Conservation (phyloP, 2,113 vertebrate genomes). For the Dermatemys mawii region DNA sequence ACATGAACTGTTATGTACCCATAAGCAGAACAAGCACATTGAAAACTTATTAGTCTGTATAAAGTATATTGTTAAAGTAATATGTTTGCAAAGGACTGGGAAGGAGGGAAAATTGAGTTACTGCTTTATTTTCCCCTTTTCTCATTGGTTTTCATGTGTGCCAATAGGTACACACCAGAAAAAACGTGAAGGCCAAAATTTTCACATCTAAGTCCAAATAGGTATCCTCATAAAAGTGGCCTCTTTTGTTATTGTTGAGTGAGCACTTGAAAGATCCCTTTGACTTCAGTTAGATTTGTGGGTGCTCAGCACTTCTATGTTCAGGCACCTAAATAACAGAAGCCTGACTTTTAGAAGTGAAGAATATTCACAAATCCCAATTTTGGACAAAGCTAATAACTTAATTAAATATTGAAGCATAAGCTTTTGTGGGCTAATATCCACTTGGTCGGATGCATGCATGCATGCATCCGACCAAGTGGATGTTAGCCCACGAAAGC, state of each 20-base stretch:
- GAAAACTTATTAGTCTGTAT: not conserved
- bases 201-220: not conserved
- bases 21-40: too few species aligned
- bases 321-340: rapidly evolving
- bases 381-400: rapidly evolving
- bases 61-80: not conserved
- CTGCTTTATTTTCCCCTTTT: not conserved
- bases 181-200: rapidly evolving
- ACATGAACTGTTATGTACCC: not conserved
- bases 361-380: not conserved
- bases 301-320: rapidly evolving
- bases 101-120: not conserved
- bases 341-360: rapidly evolving
- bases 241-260: not conserved
- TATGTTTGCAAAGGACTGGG: not conserved
- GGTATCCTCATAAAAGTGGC: not conserved
- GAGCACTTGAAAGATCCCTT: not conserved
- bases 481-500: too few species aligned
- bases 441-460: too few species aligned
- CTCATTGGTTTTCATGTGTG: not conserved
- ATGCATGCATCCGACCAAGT: too few species aligned
- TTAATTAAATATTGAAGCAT: not conserved
- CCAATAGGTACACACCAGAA: not conserved
- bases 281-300: not conserved
- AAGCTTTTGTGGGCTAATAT: too few species aligned